Conservation (phyloP, 2,888 invertebrate species). For the Emesis furor region DNA sequence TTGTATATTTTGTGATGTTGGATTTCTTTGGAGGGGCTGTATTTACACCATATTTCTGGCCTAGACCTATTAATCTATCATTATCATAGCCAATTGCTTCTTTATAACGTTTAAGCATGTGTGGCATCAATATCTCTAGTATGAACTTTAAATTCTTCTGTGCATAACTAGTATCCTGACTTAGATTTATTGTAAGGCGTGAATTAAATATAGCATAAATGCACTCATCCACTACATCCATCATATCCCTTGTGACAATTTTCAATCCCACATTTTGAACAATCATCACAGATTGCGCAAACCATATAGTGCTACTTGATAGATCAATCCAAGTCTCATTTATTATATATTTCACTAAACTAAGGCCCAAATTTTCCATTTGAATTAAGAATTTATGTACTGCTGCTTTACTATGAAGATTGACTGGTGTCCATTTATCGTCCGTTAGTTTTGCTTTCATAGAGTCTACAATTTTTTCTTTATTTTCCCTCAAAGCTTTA, state of each 20-base stretch:
- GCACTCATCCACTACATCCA: slow-evolving; percentile 94
- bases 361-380: slow-evolving; percentile 94
- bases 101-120: slow-evolving; percentile 93
- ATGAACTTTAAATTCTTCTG: slow-evolving; percentile 95
- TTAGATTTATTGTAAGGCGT: slow-evolving; percentile 93
- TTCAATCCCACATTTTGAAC: slow-evolving; percentile 95
- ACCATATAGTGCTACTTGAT: slow-evolving; percentile 96
- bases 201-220: slow-evolving; percentile 95
- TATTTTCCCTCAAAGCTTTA: slow-evolving; percentile 95
- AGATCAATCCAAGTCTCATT: slow-evolving; percentile 94
- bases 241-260: slow-evolving; percentile 95
- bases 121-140: slow-evolving; percentile 93
- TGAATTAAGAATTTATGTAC: slow-evolving; percentile 94
- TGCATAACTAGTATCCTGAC: slow-evolving; percentile 87
- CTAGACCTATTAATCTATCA: slow-evolving; percentile 88
- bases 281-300: slow-evolving; percentile 95
- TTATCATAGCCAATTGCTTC: slow-evolving; percentile 93
- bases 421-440: slow-evolving; percentile 97
- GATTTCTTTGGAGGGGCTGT: slow-evolving; percentile 92
- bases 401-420: slow-evolving; percentile 95
- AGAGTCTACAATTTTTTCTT: slow-evolving; percentile 96
- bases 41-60: slow-evolving; percentile 91
- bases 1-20: slow-evolving; percentile 94
- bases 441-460: slow-evolving; percentile 95
- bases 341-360: slow-evolving; percentile 93